Evolutionary conservation across 1,140 invertebrate genomes (phyloP).

Genomic region (Ylistrum balloti): DNA sequence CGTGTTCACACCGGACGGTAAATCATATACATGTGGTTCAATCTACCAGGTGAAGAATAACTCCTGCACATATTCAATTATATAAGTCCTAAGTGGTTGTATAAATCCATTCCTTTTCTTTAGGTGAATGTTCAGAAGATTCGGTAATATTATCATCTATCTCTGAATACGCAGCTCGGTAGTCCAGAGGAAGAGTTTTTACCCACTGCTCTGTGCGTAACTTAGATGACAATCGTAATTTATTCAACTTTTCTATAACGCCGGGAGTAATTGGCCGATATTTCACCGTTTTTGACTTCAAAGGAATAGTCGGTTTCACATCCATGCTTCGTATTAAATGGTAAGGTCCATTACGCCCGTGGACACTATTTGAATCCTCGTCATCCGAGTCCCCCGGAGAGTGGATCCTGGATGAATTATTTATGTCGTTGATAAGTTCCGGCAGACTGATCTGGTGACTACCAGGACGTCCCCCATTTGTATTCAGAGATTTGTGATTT

Average conservation of each 20-base stretch:
- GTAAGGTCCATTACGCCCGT: background rate
- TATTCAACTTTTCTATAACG: slow-evolving; percentile 48
- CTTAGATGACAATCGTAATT: slow-evolving; percentile 32
- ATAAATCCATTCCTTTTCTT: slow-evolving; percentile 36
- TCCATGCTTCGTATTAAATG: slow-evolving; percentile 18
- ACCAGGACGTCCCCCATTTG: slow-evolving; percentile 28
- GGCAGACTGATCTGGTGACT: slow-evolving; percentile 44
- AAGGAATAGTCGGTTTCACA: background rate
- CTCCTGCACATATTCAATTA: too few relatives aligned
- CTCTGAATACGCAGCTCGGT: slow-evolving; percentile 24
- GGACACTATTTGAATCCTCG: background rate
- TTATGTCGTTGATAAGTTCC: slow-evolving; percentile 42
- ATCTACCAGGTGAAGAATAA: too few relatives aligned
- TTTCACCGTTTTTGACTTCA: background rate
- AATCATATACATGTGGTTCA: too few relatives aligned
- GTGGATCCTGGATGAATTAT: background rate
- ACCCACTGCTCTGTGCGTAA: slow-evolving; percentile 45
- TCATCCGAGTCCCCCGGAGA: slow-evolving; percentile 14
- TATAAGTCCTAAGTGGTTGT: background rate
- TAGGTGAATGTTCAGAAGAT: background rate
- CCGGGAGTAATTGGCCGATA: slow-evolving; percentile 42
- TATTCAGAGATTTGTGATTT: background rate
- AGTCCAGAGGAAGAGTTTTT: slow-evolving; percentile 41
- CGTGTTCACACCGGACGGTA: too few relatives aligned
- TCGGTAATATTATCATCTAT: background rate